Evolutionary conservation across 2,888 invertebrate species (phyloP), one percentile per base, ranked within the genome.

Genomic region (Panzeria rudis): DNA sequence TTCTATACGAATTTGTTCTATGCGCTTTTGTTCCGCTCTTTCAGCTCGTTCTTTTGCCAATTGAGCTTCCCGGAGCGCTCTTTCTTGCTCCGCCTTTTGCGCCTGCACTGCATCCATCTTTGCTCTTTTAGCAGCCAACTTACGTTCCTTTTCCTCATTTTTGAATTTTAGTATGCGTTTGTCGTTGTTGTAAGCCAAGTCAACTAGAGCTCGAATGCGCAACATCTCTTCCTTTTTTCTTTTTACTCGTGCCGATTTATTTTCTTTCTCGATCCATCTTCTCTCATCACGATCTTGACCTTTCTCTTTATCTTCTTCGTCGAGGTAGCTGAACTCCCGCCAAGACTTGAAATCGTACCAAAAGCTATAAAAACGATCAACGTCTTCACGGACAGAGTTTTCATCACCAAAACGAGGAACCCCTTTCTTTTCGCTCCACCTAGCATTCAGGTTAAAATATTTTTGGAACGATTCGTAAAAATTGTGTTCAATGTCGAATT

Each of bases 321-420:
- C 99, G 88, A 98, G 93, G 92, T 99, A 99, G 2, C 99, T 99
- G 93, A 97, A 99, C 92, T 99, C 99, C 86, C 99, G 94, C 99
- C 99, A 99, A 0, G 99, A 99, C 88, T 98, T 98, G 93, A 99
- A 99, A 89, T 98, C 96, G 92, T 97, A 99, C 99, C 99, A 99
- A 92, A 99, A 99, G 17, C 96, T 95, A 92, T 99, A 99, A 93
- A 99, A 99, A 62, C 94, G 93, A 90, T 99, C 98, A 0, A 99
- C 99, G 89, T 97, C 95, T 87, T 96, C 96, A 73, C 98, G 94
- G 1, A 95, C 93, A 73, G 97, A 95, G 81, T 96, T 94, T n/a
- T 95, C 94, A 90, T 95, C 95, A 15, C 96, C 94, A 69, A 99
- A 93, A 83, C 94, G 93, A 72, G 99, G 99, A 50, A 98, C 98